Conservation (phyloP, 1,140 invertebrate species). For the Diachasmimorpha longicaudata region DNA sequence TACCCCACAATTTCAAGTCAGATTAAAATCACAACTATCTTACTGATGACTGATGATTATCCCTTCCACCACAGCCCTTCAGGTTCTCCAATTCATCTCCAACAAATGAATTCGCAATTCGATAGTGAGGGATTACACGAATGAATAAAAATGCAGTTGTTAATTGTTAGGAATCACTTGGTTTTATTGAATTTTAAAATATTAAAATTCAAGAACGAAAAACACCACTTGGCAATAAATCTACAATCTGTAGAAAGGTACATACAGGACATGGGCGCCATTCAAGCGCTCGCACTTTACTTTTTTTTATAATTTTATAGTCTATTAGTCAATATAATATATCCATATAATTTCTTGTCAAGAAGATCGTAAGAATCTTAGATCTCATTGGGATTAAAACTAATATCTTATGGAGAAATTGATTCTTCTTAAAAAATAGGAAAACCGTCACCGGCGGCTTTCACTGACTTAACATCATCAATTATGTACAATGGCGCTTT, state of each 20-base stretch:
- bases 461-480: background rate
- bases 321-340: slow-evolving; percentile 20
- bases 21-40: too few relatives aligned
- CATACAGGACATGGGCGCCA: slow-evolving; percentile 34
- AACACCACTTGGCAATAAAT: slow-evolving; percentile 22
- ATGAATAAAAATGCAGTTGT: background rate
- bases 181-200: slow-evolving; percentile 39
- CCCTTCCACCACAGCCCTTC: too few relatives aligned
- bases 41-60: too few relatives aligned
- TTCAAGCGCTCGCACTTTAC: slow-evolving; percentile 22
- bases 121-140: background rate
- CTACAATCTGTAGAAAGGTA: slow-evolving; percentile 37
- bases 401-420: background rate
- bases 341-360: slow-evolving; percentile 3
- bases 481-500: background rate
- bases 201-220: slow-evolving; percentile 18
- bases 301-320: slow-evolving; percentile 17
- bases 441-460: background rate
- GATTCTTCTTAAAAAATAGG: background rate
- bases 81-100: background rate
- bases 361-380: background rate
- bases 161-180: slow-evolving; percentile 18
- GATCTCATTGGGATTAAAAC: background rate
- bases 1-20: too few relatives aligned
- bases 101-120: too few relatives aligned